phyloP scores from a whole-genome alignment of 2,888 invertebrate species.

The Alviniconcha strummeri region DNA sequence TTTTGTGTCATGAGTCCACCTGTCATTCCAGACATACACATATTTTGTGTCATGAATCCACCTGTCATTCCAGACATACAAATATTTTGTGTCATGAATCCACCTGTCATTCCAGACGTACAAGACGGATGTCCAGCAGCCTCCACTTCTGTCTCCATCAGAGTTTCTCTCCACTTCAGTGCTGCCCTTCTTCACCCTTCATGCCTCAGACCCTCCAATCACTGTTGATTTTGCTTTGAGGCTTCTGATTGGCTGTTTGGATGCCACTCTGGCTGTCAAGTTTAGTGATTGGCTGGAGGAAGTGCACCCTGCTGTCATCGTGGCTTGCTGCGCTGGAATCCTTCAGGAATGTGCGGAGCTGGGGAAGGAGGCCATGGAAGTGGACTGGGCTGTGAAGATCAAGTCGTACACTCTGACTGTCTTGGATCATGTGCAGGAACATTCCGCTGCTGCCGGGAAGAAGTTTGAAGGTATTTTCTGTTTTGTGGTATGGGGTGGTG shows the following conservation, averaged over 20 bases:
- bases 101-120: too few species aligned
- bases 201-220: neutral
- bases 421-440: slow-evolving; percentile 3
- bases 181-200: slow-evolving; percentile 4
- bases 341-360: slow-evolving; percentile 23
- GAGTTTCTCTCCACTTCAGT: slow-evolving; percentile 17
- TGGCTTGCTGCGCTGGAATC: neutral
- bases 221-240: slow-evolving; percentile 27
- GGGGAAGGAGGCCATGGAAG: neutral
- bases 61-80: too few species aligned
- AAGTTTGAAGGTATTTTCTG: neutral
- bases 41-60: too few species aligned
- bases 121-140: neutral
- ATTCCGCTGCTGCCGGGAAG: neutral
- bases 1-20: too few species aligned
- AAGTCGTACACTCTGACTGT: neutral
- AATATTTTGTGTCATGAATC: too few species aligned
- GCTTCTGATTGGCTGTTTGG: slow-evolving; percentile 28
- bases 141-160: slow-evolving; percentile 14
- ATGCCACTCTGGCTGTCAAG: neutral
- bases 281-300: slow-evolving; percentile 27
- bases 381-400: neutral
- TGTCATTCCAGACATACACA: too few species aligned
- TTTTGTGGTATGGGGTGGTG: neutral
- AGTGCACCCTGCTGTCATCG: neutral